phyloP scores from a whole-genome alignment of 2,797 vertebrate genomes.

The Rhinogobio ventralis region DNA sequence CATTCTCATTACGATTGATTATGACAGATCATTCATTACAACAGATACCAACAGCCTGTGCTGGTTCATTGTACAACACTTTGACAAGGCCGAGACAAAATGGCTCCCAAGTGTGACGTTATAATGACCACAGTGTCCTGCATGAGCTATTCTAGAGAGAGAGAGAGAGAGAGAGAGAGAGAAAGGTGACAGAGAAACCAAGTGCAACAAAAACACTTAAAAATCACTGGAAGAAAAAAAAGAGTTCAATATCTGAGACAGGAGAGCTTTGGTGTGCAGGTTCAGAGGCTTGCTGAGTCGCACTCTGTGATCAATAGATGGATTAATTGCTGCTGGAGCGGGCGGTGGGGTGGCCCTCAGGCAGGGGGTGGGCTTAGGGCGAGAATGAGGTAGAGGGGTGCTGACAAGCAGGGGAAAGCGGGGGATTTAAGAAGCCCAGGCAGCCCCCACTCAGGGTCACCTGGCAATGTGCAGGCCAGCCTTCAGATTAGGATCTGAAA shows the following conservation, averaged over 20 bases:
- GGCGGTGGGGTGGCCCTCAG: conserved; percentile 67
- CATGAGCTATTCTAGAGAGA: conserved; percentile 16
- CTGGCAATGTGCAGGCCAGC: conserved; percentile 88
- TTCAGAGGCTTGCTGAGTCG: conserved; percentile 67
- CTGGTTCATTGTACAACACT: not conserved
- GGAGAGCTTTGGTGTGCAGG: conserved; percentile 58
- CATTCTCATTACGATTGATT: not conserved
- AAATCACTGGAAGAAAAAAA: conserved; percentile 14
- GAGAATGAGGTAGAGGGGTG: conserved; percentile 77
- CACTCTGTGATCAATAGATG: conserved; percentile 80
- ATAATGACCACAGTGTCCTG: not conserved
- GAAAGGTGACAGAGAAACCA: conserved; percentile 15
- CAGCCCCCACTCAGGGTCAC: conserved; percentile 85
- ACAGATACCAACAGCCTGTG: conserved; percentile 18
- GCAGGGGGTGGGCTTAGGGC: conserved; percentile 72
- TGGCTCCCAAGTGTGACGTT: conserved; percentile 13
- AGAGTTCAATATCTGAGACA: conserved; percentile 29
- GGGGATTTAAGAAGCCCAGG: conserved; percentile 80
- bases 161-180: not conserved
- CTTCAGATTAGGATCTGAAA: conserved; percentile 98
- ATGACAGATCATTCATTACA: conserved; percentile 16
- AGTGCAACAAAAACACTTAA: conserved; percentile 31
- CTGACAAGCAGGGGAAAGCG: conserved; percentile 78
- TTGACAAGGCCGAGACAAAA: conserved; percentile 25
- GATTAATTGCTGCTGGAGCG: conserved; percentile 77